Base-by-base conservation (phyloP, 2,888 invertebrate genomes). In the Chloroclystis v-ata region DNA sequence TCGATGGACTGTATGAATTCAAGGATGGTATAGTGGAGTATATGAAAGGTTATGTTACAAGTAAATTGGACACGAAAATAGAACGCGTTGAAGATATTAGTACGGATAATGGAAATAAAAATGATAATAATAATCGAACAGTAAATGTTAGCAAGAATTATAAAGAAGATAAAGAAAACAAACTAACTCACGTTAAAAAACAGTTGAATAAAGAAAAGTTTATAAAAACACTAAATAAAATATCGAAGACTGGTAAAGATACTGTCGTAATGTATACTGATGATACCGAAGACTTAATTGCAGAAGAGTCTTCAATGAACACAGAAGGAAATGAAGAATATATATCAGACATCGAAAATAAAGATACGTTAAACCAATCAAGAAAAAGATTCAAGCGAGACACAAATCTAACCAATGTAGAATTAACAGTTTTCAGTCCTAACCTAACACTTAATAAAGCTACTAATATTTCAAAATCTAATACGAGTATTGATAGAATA, bases 241-340 rank as follows among this genome's bases (percentile, higher is more conserved):
- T 32, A 14, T 11, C 4, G 16, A 45, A 14, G 3, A 29, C 38
- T 43, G 41, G 10, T 0, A 13, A 9, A 24, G 14, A 1, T 14
- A 37, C n/a, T 35, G 5, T 33, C 6, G 20, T 10, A 7, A 20
- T 8, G 11, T 10, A 24, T 10, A 24, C 16, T 20, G 20, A 26
- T 14, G 37, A 29, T 28, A 12, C 47, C 8, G 49, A 52, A 42
- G 58, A 54, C 29, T 56, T 49, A 44, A 41, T 54, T 46, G 58
- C 56, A 2, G 43, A 52, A 50, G 50, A 51, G 5, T 20, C 20
- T 20, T n/a, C n/a, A n/a, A 5, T 20, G 20, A 20, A 20, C 5
- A 20, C 2, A 4, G 20, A 20, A 20, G 20, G 5, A 5, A 20
- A 5, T 20, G 20, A 20, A 20, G 5, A 20, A 4, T 20, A 20